phyloP scores from a whole-genome alignment of 2,113 vertebrate species.

The Vulpes lagopus region DNA sequence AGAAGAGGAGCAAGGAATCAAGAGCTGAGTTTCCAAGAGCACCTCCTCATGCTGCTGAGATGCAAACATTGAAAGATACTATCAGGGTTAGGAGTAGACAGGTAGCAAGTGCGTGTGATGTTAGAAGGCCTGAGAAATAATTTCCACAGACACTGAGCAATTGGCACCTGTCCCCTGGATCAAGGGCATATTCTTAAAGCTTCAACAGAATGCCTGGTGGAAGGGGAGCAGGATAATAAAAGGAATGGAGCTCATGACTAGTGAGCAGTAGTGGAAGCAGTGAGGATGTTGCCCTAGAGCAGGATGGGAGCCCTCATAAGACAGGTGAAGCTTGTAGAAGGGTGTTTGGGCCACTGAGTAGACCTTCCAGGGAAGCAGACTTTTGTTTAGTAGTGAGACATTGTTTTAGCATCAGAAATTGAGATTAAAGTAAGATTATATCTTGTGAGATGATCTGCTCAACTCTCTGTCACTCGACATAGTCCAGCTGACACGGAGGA shows the following conservation, averaged over 20 bases:
- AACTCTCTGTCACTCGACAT: neutral
- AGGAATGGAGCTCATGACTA: neutral
- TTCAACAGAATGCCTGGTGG: neutral
- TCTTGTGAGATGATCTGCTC: neutral
- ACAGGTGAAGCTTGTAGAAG: neutral
- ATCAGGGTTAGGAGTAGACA: neutral
- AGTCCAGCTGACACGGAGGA: neutral
- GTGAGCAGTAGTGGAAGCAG: neutral
- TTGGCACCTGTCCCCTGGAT: neutral
- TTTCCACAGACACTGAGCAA: neutral
- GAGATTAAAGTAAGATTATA: neutral
- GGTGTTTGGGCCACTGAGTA: neutral
- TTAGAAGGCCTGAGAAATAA: neutral
- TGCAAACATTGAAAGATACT: neutral
- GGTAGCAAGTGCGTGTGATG: neutral
- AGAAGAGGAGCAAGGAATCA: neutral
- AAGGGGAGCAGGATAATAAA: neutral
- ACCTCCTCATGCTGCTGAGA: neutral
- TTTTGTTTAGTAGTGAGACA: neutral
- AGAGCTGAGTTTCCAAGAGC: neutral
- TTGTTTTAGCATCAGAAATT: slow-evolving; percentile 17
- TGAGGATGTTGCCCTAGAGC: neutral
- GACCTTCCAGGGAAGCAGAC: neutral
- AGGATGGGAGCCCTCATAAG: neutral
- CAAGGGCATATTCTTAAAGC: neutral